Evolutionary conservation across 2,888 invertebrate species (phyloP).

Genomic region (Caenorhabditis japonica): DNA sequence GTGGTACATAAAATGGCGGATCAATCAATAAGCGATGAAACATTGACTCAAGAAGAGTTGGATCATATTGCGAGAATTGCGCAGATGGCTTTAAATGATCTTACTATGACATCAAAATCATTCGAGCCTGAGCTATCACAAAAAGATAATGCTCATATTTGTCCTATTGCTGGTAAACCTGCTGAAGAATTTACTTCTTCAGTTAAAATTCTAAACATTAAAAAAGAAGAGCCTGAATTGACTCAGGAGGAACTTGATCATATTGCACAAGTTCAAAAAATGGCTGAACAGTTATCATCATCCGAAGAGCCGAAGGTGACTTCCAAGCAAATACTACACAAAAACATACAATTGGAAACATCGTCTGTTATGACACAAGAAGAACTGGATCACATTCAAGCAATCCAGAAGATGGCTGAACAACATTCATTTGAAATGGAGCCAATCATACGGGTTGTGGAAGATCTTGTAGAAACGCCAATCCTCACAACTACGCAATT

Average conservation of each 20-base stretch:
- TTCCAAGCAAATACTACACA: background rate
- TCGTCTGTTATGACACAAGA: slow-evolving; percentile 46
- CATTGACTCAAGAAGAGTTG: slow-evolving; percentile 28
- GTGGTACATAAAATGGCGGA: slow-evolving; percentile 26
- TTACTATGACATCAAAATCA: too few relatives aligned
- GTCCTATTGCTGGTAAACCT: too few relatives aligned
- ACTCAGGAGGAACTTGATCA: slow-evolving; percentile 56
- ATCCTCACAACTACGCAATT: too few relatives aligned
- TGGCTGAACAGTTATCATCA: slow-evolving; percentile 48
- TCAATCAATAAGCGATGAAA: background rate
- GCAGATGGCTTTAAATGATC: too few relatives aligned
- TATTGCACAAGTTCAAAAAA: slow-evolving; percentile 32
- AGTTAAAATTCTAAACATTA: too few relatives aligned
- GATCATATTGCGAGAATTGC: slow-evolving; percentile 25
- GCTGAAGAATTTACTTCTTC: background rate
- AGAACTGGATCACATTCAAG: slow-evolving; percentile 57
- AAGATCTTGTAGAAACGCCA: background rate
- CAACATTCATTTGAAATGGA: slow-evolving; percentile 28
- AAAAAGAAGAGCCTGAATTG: slow-evolving; percentile 22
- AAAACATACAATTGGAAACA: background rate
- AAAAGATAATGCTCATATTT: too few relatives aligned
- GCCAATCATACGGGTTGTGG: background rate
- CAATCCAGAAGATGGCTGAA: slow-evolving; percentile 55
- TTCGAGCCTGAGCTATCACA: too few relatives aligned
- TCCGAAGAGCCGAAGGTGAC: slow-evolving; percentile 8